These are phyloP conservation scores for Okamejei kenojei DNA, from an alignment of 2,797 vertebrate genomes.

Conservation along the genomic window DNA sequence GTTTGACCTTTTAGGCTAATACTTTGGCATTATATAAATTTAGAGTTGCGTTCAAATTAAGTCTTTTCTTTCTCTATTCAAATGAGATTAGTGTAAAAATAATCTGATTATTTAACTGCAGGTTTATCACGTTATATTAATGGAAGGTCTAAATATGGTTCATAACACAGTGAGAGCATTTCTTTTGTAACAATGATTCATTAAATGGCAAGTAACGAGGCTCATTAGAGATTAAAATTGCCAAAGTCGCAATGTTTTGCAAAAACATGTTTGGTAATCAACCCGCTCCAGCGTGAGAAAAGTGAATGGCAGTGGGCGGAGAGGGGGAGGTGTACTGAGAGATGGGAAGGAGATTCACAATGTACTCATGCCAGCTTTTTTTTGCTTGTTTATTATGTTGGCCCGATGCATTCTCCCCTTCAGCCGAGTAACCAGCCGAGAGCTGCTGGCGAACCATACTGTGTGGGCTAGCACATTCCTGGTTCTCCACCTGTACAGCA, in stretches of 20 bases:
- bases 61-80: not conserved
- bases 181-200: not conserved
- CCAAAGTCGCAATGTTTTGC: conserved; percentile 7
- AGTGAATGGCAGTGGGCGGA: not conserved
- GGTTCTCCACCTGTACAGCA: too few relatives aligned
- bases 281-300: not conserved
- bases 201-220: not conserved
- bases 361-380: too few relatives aligned
- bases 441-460: too few relatives aligned
- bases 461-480: too few relatives aligned
- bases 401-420: too few relatives aligned
- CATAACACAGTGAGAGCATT: not conserved
- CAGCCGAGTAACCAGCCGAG: too few relatives aligned
- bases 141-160: not conserved
- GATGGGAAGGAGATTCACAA: too few relatives aligned
- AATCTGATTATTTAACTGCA: not conserved
- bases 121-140: not conserved
- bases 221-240: not conserved
- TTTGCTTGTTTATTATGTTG: too few relatives aligned
- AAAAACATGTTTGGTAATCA: not conserved
- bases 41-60: not conserved
- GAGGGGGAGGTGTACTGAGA: too few relatives aligned
- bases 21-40: not conserved
- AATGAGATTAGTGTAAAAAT: not conserved
- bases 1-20: not conserved